A percentile compares a stretch with the other conserved stretches of the same genome.
Evolutionary conservation across 1,140 invertebrate species (phyloP).

Genomic region (Drosophila miranda): DNA sequence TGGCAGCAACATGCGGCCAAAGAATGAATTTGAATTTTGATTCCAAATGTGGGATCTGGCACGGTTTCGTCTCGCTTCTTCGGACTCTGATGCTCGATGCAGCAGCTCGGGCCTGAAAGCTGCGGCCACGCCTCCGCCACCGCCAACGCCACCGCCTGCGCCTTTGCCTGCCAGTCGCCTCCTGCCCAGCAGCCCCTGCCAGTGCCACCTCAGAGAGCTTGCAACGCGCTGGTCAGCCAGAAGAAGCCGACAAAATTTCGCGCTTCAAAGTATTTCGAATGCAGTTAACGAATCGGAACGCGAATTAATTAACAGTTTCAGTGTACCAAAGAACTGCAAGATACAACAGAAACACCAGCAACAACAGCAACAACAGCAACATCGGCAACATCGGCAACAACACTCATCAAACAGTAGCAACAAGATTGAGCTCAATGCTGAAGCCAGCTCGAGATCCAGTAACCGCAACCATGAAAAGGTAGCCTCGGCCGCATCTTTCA

Average conservation of each 20-base stretch:
- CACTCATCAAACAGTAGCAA: slow-evolving; percentile 38
- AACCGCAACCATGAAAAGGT: slow-evolving; percentile 76
- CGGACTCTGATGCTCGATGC: slow-evolving; percentile 48
- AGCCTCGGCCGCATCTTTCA: slow-evolving; percentile 45
- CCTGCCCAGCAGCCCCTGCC: neutral
- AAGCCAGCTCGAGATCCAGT: slow-evolving; percentile 37
- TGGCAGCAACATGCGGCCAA: slow-evolving; percentile 49
- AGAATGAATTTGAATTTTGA: slow-evolving; percentile 63
- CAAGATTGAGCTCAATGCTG: slow-evolving; percentile 39
- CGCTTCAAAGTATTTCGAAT: slow-evolving; percentile 76
- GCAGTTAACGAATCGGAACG: slow-evolving; percentile 79
- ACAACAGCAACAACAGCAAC: slow-evolving; percentile 21
- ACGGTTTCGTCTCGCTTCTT: slow-evolving; percentile 34
- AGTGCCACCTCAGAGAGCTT: slow-evolving; percentile 31
- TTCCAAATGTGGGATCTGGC: slow-evolving; percentile 32
- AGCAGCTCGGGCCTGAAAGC: slow-evolving; percentile 24
- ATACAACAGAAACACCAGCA: slow-evolving; percentile 23
- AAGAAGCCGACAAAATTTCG: slow-evolving; percentile 60
- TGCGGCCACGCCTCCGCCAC: slow-evolving; percentile 40
- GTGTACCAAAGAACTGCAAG: slow-evolving; percentile 74
- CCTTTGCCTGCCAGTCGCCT: neutral
- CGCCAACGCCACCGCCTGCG: neutral
- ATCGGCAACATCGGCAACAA: slow-evolving; percentile 2
- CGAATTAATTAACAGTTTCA: slow-evolving; percentile 79
- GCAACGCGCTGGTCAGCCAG: slow-evolving; percentile 45